These are phyloP conservation scores for Carcina quercana DNA, from an alignment of 2,888 invertebrate species.

Conservation along the genomic window DNA sequence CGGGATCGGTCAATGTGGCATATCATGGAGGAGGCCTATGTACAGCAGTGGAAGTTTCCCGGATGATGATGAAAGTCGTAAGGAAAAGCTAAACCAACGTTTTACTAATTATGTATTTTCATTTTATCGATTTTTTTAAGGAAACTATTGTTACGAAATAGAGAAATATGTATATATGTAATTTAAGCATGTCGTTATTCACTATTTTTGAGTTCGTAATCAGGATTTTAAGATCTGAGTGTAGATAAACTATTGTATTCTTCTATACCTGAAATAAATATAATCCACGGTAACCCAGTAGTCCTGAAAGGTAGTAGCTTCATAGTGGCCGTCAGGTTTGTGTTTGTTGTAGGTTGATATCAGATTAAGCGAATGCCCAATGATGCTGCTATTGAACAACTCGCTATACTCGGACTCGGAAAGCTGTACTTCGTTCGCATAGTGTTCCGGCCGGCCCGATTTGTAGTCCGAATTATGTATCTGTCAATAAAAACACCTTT, in stretches of 20 bases:
- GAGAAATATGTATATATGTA: not conserved
- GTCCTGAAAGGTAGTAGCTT: constrained; percentile 86
- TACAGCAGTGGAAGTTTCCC: too few species aligned
- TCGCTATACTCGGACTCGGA: constrained; percentile 24
- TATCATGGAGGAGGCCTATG: too few species aligned
- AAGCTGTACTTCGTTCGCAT: too few species aligned
- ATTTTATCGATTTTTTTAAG: too few species aligned
- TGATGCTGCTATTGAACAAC: constrained; percentile 74
- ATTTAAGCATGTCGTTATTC: not conserved
- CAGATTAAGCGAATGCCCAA: constrained; percentile 80
- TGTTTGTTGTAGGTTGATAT: constrained; percentile 79
- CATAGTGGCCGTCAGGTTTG: constrained; percentile 48
- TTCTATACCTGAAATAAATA: constrained; percentile 89
- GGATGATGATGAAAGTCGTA: too few species aligned
- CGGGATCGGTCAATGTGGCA: too few species aligned
- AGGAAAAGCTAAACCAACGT: too few species aligned
- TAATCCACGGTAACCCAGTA: constrained; percentile 91
- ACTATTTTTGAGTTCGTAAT: too few species aligned
- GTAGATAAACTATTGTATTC: too few species aligned
- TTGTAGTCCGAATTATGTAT: constrained; percentile 42
- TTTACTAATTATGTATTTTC: too few species aligned
- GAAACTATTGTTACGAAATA: too few species aligned
- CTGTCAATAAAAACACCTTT: too few species aligned
- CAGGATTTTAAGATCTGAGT: not conserved
- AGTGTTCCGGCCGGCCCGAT: not conserved